These are phyloP conservation scores for Pocillopora damicornis DNA, from an alignment of 64 coral and sea anemone species.

Conservation along the genomic window DNA sequence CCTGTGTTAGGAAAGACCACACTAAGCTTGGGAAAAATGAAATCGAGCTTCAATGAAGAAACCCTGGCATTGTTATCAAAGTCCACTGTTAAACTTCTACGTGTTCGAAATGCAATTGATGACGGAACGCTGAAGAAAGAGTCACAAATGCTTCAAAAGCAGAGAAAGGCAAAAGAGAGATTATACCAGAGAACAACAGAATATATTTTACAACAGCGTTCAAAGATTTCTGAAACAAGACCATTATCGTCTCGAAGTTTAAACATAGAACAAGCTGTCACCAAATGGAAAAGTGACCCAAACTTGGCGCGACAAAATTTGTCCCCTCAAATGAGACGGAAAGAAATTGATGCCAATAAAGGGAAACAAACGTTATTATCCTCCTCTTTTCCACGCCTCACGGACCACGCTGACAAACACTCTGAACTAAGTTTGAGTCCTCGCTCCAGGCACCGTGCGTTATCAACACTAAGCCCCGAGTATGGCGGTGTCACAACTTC, in stretches of 20 bases:
- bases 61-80: not conserved
- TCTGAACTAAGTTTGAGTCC: not conserved
- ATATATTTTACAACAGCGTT: not conserved
- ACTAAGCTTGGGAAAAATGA: too few species aligned
- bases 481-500: not conserved
- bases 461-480: not conserved
- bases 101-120: constrained; percentile 2
- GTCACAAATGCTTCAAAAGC: not conserved
- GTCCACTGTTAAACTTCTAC: not conserved
- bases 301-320: not conserved
- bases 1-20: too few species aligned
- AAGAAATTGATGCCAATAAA: not conserved
- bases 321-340: not conserved
- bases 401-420: not conserved
- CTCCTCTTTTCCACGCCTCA: not conserved
- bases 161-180: not conserved
- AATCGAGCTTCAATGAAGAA: too few species aligned
- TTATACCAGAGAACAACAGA: not conserved
- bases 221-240: not conserved
- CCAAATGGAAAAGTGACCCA: not conserved
- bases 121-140: not conserved
- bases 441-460: not conserved
- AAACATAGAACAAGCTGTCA: not conserved
- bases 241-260: not conserved
- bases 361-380: not conserved